phyloP scores from a whole-genome alignment of 2,113 vertebrate genomes.

The Asarcornis scutulata region DNA sequence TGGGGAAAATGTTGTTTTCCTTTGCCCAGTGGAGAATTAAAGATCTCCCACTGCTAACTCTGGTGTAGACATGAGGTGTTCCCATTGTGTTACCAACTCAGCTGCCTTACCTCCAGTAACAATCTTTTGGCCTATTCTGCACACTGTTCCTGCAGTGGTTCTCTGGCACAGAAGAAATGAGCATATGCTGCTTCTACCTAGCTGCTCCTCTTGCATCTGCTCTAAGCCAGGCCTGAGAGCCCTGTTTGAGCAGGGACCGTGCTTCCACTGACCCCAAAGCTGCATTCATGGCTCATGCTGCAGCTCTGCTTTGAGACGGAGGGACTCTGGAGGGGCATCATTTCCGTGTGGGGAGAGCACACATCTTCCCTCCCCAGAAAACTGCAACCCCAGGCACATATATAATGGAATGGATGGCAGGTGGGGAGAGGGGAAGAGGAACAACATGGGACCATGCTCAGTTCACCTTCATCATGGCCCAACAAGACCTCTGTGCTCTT shows the following conservation, averaged over 20 bases:
- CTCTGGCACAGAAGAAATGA: background rate
- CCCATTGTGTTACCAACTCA: background rate
- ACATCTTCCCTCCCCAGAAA: background rate
- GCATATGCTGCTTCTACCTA: background rate
- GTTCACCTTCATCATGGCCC: constrained; percentile 94
- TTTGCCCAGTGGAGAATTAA: background rate
- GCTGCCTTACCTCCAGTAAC: background rate
- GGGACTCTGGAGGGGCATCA: background rate
- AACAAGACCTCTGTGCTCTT: constrained; percentile 82
- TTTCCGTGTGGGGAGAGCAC: constrained; percentile 62
- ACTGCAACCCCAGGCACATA: background rate
- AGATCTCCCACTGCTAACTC: background rate
- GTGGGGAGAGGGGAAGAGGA: constrained; percentile 56
- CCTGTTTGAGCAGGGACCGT: background rate
- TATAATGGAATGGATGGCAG: constrained; percentile 31
- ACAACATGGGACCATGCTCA: constrained; percentile 86
- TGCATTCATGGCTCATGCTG: background rate
- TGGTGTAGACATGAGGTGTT: accelerated
- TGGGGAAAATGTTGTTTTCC: background rate
- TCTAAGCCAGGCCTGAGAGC: background rate
- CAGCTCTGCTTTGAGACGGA: background rate
- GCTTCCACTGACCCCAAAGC: background rate
- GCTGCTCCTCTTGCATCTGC: background rate
- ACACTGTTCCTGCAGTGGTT: background rate
- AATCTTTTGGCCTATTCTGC: background rate